Evolutionary conservation across 37 sponge, comb jelly and placozoan genomes (phyloP), one percentile per base, ranked within the genome.

Genomic region (Beroe forskalii): DNA sequence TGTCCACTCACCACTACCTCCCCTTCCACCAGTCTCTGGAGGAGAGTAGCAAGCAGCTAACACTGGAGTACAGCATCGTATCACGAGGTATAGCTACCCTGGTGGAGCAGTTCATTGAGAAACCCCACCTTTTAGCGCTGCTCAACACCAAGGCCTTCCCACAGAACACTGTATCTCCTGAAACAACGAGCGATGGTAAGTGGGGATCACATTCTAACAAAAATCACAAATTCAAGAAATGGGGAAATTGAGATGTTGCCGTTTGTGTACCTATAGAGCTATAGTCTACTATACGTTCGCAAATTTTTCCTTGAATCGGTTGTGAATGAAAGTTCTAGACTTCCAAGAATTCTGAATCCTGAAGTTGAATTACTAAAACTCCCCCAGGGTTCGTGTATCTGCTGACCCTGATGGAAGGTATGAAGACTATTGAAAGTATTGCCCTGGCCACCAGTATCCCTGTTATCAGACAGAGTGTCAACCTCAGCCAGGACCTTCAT

Each of bases 361-460:
- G n/a, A n/a, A n/a, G n/a, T n/a, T n/a, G n/a, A n/a, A n/a, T n/a
- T n/a, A n/a, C n/a, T n/a, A n/a, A n/a, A n/a, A n/a, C n/a, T n/a
- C n/a, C n/a, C n/a, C n/a, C 72, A 69, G 72, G 72, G 39, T 69
- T 69, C 38, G 32, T 69, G 12, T 80, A 44, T 48, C 55, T 80
- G 55, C 55, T 80, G 55, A 80, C 86, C 6, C 86, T 80, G 30
- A 35, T 80, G 86, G 86, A 80, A 37, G 86, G 86, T 23, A 41
- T 80, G 55, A 32, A 38, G 27, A 80, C 86, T n/a, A 20, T 80
- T 14, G 86, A 80, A 30, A 80, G 86, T 80, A 25, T 80, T 24
- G 86, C 86, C 2, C 24, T 80, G 44, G 86, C 41, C 0, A 80
- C 40, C 40, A 80, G 86, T 43, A 44, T 80, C 17, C 55, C 55